Conservation (phyloP, 2,888 invertebrate genomes). For the Drosophila macrospina region DNA sequence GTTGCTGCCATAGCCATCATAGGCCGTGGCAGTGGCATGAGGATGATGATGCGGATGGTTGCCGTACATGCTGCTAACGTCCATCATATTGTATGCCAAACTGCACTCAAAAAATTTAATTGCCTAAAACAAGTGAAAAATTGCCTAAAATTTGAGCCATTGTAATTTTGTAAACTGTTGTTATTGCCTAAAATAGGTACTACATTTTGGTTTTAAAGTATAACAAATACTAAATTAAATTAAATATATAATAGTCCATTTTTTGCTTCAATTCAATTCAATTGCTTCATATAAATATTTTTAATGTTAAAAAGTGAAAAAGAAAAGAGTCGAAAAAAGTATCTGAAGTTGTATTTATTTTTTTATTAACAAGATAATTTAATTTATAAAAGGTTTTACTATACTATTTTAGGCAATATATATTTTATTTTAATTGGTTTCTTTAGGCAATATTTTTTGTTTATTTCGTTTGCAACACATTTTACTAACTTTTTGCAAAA, state of each 20-base stretch:
- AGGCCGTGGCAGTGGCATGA: constrained; percentile 78
- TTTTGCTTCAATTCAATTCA: too few relatives aligned
- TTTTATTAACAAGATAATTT: background rate
- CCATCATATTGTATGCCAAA: constrained; percentile 84
- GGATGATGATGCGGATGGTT: constrained; percentile 85
- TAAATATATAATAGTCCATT: too few relatives aligned
- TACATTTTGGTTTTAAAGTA: background rate
- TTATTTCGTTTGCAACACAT: constrained; percentile 13
- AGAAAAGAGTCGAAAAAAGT: too few relatives aligned
- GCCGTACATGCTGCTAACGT: constrained; percentile 86
- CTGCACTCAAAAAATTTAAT: constrained; percentile 44
- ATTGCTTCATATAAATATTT: too few relatives aligned
- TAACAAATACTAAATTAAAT: too few relatives aligned
- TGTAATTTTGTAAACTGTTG: background rate
- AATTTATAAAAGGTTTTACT: background rate
- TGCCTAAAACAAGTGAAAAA: constrained; percentile 42
- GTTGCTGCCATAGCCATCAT: constrained; percentile 81
- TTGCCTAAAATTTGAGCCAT: constrained; percentile 25
- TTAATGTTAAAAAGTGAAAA: too few relatives aligned
- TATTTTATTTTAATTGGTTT: background rate
- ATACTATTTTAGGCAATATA: constrained; percentile 13
- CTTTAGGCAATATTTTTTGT: constrained; percentile 10
- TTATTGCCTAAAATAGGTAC: constrained; percentile 7
- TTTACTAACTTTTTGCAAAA: constrained; percentile 54
- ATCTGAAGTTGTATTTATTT: background rate